Base-by-base conservation (phyloP, 2,888 invertebrate species). In the Amblyjoppa proteus region DNA sequence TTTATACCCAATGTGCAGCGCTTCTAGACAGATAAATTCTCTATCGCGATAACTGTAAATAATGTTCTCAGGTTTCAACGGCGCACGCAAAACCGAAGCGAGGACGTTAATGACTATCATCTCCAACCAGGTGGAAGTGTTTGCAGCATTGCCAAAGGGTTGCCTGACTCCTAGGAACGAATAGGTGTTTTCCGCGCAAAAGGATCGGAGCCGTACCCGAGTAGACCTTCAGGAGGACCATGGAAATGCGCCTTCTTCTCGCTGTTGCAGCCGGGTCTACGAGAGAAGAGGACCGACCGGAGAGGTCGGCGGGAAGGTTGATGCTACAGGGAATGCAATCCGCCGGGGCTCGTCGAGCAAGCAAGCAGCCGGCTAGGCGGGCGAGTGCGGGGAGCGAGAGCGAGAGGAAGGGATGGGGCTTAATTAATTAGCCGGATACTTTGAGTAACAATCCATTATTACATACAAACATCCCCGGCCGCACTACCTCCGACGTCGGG, bases 381-480 rank as follows among this genome's bases (percentile, higher is more conserved):
- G 64, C 86, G 79, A 71, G 68, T 87, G 85, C 87, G 87, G 71
- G 66, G 84, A 71, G 84, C 78, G 84, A 79, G 77, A 87, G 76
- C 87, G 89, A 87, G 88, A 85, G 89, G 89, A 89, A 74, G 88
- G 89, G 89, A 88, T 84, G 92, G 91, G 91, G 93, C 93, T 94
- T 94, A 93, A 94, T 94, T 94, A 94, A 94, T 94, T 94, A 94
- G 93, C 93, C 92, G 91, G 93, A 94, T 94, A 94, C 93, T 94
- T 93, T 93, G 93, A 93, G 93, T 93, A 94, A 94, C 93, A 94
- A 94, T 94, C 93, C 93, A 93, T 94, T 94, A 93, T 93, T 93
- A 93, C 93, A 92, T 93, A 93, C 93, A 94, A 94, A 93, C 93
- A 94, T 92, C 91, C 90, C 86, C 82, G 82, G 70, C 75, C 75